A percentile compares a stretch with the other conserved stretches of the same genome.
Evolutionary conservation across 2,888 invertebrate genomes (phyloP).

Genomic region (Pachliopta kotzebuea): DNA sequence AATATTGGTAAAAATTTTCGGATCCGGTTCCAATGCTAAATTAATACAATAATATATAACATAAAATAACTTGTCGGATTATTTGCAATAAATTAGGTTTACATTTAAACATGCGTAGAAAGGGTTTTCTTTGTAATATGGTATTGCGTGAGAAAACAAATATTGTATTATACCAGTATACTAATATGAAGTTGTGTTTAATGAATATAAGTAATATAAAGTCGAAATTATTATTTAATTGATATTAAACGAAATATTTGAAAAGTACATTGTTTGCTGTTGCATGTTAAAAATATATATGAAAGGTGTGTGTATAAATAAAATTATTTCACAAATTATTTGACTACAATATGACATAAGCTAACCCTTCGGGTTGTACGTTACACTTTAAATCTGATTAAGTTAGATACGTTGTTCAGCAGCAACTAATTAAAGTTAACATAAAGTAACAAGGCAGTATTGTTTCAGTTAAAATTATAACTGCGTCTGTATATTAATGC

Average conservation of each 20-base stretch:
- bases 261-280: no score
- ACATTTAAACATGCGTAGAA: not conserved
- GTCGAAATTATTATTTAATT: no score
- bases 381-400: slow-evolving; percentile 2
- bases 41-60: not conserved
- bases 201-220: no score
- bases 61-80: not conserved
- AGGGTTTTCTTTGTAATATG: not conserved
- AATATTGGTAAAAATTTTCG: not conserved
- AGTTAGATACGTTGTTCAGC: slow-evolving; percentile 2
- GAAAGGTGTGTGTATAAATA: not conserved
- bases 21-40: not conserved
- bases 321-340: not conserved
- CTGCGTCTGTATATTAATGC: slow-evolving; percentile 3
- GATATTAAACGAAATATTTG: no score
- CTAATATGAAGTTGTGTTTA: no score
- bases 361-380: not conserved
- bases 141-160: not conserved
- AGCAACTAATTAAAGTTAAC: slow-evolving; percentile 12
- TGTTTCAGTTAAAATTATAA: slow-evolving; percentile 6
- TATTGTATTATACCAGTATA: no score
- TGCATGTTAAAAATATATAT: not conserved
- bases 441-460: slow-evolving; percentile 3
- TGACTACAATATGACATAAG: not conserved
- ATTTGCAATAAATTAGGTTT: not conserved